Evolutionary conservation across 2,797 vertebrate genomes (phyloP).

Genomic region (Pipistrellus nathusii): DNA sequence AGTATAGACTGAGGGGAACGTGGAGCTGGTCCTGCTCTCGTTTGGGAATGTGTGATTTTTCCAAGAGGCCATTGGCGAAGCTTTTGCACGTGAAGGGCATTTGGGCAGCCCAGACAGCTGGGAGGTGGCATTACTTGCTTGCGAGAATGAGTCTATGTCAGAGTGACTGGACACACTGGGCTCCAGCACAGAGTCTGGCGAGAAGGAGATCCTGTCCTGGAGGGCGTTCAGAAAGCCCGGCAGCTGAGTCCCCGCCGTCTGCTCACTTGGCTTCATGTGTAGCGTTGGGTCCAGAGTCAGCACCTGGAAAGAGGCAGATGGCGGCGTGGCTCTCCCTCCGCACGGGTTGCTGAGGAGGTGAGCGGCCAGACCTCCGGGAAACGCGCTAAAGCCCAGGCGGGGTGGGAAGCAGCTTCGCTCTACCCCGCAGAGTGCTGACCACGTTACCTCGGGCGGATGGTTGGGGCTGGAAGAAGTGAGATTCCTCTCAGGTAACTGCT

Average conservation of each 20-base stretch:
- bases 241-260: constrained; percentile 88
- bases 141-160: constrained; percentile 91
- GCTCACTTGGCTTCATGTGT: constrained; percentile 90
- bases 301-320: constrained; percentile 87
- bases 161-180: constrained; percentile 86
- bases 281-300: constrained; percentile 91
- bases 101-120: constrained; percentile 81
- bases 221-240: constrained; percentile 87
- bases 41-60: constrained; percentile 78
- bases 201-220: constrained; percentile 85
- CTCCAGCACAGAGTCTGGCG: constrained; percentile 93
- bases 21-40: constrained; percentile 76
- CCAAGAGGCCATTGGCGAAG: constrained; percentile 82
- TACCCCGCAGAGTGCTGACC: not conserved
- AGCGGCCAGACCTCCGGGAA: not conserved
- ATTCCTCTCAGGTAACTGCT: constrained; percentile 88
- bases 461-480: constrained; percentile 85
- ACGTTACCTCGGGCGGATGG: constrained; percentile 92
- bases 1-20: constrained; percentile 76
- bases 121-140: constrained; percentile 87
- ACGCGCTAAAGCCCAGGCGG: not conserved
- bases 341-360: not conserved
- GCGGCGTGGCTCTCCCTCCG: not conserved
- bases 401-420: not conserved
- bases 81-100: constrained; percentile 78